Base-by-base conservation (phyloP, 2,888 invertebrate genomes). In the Drosophila paranaensis region DNA sequence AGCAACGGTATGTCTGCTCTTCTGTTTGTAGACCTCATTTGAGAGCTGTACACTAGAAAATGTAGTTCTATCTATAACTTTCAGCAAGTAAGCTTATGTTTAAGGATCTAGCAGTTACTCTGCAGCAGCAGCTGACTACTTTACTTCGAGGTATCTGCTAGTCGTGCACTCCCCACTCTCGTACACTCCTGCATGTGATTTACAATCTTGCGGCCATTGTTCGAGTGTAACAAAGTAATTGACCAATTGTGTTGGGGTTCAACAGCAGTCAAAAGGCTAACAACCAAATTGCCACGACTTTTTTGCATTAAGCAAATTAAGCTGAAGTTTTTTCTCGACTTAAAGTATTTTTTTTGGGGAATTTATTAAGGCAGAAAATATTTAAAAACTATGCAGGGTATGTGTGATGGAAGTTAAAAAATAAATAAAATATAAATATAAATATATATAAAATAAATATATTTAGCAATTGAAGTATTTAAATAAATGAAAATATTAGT, bases 201-300 rank as follows among this genome's bases (percentile, higher is more conserved):
- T 72, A 78, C 79, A 78, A 66, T 67, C 69, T 70, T 69, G 42
- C 50, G 55, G 55, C 58, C 65, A 51, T 37, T 50, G 48, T 37
- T 10, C 37, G 20, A 10, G 5, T 25, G 13, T 55, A 43, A 33
- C 40, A 67, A 30, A 56, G 77, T 79, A 86, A 86, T 83, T 83
- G 74, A 62, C 71, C 74, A 61, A 64, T 70, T 74, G 57, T 62
- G 37, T 10, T 9, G 51, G 16, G 13, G 5, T 25, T 45, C 25
- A 25, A 13, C 20, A 25, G 6, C 30, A 48, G 48, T 48, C 48
- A 48, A 16, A 51, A 25, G 14, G 51, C 37, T 14, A 53, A 25
- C 51, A 25, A 25, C 37, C 9, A 53, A 33, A 53, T 53, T 53
- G 35, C 25, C 20, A 37, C 25, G 14, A 33, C 20, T 37, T 53